Evolutionary conservation across 2,113 vertebrate genomes (phyloP), one percentile per base, ranked within the genome.

Genomic region (Corydoras sp.): DNA sequence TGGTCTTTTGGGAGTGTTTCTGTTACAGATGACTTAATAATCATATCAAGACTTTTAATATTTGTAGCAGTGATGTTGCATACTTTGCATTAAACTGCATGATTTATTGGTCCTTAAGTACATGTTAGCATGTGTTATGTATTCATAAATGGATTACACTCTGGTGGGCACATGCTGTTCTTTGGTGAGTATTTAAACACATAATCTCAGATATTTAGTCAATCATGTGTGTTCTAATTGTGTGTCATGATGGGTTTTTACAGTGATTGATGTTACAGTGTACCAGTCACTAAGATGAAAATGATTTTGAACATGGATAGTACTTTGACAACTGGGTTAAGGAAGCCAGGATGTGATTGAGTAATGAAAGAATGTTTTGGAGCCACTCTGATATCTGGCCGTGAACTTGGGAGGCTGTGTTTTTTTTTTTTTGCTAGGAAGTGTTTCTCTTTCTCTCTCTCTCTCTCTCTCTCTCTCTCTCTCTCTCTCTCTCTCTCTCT

Each of bases 1-100:
- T 75, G 72, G n/a, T 5, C 77, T 83, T 80, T 80, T 60, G 71
- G 8, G 77, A 82, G 75, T 81, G 85, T 74, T 79, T 83, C 79
- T 81, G 73, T 77, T 67, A 59, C 24, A 7, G 43, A 67, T 56
- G 73, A 75, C 63, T 71, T 24, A 80, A 75, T 80, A 59, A 77
- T 58, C 69, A 72, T 72, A 69, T 73, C 71, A 70, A 60, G 51
- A 12, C 4, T 12, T 49, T 43, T 64, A 29, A 59, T 72, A 75
- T 14, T 30, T 30, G 54, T 51, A 18, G 24, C 65, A 65, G 80
- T 75, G 77, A 29, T 32, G 68, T 51, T 74, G 75, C 71, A 76
- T 53, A 78, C 75, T 80, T 51, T 31, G 24, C 60, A 74, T 49
- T 73, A 29, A 50, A 29, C 31, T 32, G 15, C 15, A 60, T 29